These are phyloP conservation scores for Melanostigma gelatinosum DNA, from an alignment of 2,113 vertebrate genomes.

Conservation along the genomic window DNA sequence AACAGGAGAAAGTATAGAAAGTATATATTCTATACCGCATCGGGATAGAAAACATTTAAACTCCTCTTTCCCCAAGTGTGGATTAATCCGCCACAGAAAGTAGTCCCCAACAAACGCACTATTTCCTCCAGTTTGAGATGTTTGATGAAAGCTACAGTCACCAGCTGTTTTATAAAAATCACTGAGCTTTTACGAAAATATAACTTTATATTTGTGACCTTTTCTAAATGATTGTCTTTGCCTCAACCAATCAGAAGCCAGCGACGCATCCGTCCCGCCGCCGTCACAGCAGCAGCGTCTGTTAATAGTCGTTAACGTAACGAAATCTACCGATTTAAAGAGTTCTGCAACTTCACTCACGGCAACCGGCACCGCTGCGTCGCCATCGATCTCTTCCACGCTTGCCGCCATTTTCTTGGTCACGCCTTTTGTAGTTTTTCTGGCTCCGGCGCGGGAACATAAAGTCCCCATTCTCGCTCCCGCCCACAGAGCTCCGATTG, in stretches of 20 bases:
- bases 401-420: background rate
- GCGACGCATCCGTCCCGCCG: background rate
- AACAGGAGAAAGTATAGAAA: background rate
- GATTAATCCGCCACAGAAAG: background rate
- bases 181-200: background rate
- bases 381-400: background rate
- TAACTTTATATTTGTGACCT: background rate
- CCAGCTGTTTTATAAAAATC: too few species aligned
- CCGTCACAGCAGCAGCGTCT: background rate
- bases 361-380: background rate
- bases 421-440: background rate
- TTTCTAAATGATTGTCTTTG: background rate
- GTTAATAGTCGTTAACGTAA: background rate
- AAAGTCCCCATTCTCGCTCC: slow-evolving; percentile 44
- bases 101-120: background rate
- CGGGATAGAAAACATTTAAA: background rate
- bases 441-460: slow-evolving; percentile 28
- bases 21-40: too few species aligned
- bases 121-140: background rate
- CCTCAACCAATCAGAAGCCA: background rate
- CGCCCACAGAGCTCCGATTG: slow-evolving; percentile 28
- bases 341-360: slow-evolving; percentile 8
- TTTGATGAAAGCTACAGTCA: background rate
- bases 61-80: too few species aligned
- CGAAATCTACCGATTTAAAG: background rate